A percentile compares a stretch with the other conserved stretches of the same genome.
These are phyloP conservation scores for Bufo gargarizans DNA, from an alignment of 2,113 vertebrate species.

Conservation along the genomic window DNA sequence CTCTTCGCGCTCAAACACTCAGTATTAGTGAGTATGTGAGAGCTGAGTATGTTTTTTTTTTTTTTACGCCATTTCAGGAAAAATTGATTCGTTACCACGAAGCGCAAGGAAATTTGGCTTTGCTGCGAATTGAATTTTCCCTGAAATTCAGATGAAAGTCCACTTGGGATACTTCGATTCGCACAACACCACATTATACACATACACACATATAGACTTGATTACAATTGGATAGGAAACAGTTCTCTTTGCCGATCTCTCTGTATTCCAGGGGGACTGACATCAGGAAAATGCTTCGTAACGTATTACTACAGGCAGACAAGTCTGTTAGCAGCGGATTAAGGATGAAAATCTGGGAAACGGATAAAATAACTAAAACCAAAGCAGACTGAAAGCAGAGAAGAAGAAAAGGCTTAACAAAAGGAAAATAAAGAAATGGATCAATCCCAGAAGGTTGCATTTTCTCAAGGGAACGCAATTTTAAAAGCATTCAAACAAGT, in stretches of 20 bases:
- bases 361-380: neutral
- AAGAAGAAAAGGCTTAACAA: slow-evolving; percentile 26
- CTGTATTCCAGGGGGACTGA: neutral
- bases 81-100: too few relatives aligned
- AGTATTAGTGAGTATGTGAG: too few relatives aligned
- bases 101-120: too few relatives aligned
- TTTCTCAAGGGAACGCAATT: slow-evolving; percentile 12
- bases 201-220: neutral
- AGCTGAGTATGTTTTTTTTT: too few relatives aligned
- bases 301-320: slow-evolving; percentile 23
- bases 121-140: too few relatives aligned
- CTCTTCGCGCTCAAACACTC: too few relatives aligned
- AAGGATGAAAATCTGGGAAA: slow-evolving; percentile 26
- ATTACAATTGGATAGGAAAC: neutral
- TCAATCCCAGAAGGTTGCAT: slow-evolving; percentile 21
- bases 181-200: too few relatives aligned
- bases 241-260: neutral
- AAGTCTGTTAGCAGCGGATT: slow-evolving; percentile 32
- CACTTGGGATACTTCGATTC: too few relatives aligned
- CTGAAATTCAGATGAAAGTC: too few relatives aligned
- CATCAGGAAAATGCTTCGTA: neutral
- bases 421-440: slow-evolving; percentile 17
- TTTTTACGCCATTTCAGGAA: too few relatives aligned
- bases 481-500: slow-evolving; percentile 27
- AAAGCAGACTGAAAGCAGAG: neutral